Evolutionary conservation across 2,888 invertebrate species (phyloP).

Genomic region (Auanema sp.): DNA sequence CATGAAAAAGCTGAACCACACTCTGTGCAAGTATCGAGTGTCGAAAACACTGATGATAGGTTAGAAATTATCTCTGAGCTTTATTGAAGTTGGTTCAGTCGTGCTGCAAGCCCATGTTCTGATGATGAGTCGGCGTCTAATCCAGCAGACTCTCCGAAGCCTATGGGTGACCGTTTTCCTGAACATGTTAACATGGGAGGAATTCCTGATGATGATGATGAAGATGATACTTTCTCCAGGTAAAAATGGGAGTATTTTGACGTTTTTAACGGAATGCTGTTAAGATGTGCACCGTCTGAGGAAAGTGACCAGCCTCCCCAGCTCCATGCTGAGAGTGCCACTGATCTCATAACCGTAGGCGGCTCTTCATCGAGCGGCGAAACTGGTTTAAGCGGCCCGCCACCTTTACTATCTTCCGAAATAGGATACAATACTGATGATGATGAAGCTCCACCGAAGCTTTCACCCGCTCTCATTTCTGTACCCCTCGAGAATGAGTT

Average conservation of each 20-base stretch:
- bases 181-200: conserved; percentile 35
- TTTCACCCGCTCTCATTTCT: no score
- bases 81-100: no score
- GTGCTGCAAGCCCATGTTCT: background rate
- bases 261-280: background rate
- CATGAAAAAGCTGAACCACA: background rate
- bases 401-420: conserved; percentile 23
- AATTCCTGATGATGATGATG: conserved; percentile 26
- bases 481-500: background rate
- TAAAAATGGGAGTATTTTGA: background rate
- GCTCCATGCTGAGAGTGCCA: conserved; percentile 13
- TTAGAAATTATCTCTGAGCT: background rate
- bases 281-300: conserved; percentile 11
- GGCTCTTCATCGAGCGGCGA: conserved; percentile 13
- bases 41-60: conserved; percentile 1
- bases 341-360: background rate
- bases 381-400: background rate
- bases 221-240: conserved; percentile 7
- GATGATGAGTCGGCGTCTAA: conserved; percentile 7
- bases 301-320: conserved; percentile 23
- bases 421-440: conserved; percentile 20
- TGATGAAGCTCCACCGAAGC: conserved; percentile 20
- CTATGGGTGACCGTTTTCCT: conserved; percentile 26
- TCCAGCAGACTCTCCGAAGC: conserved; percentile 23
- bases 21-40: conserved; percentile 12